phyloP scores from a whole-genome alignment of 2,888 invertebrate genomes.

The Caenorhabditis panamensis region DNA sequence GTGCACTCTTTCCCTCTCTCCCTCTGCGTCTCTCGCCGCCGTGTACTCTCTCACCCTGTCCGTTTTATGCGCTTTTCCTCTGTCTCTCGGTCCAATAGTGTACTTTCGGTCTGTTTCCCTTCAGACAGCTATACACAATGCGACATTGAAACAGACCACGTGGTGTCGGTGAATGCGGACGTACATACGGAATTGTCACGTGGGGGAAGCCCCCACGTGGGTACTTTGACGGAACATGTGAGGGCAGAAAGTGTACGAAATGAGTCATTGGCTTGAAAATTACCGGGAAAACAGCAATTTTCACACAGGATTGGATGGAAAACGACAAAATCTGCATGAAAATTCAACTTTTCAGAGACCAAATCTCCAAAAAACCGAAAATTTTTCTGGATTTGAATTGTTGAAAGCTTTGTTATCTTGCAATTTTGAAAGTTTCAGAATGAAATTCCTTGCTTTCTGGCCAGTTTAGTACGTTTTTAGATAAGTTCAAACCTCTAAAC shows the following conservation, averaged over 20 bases:
- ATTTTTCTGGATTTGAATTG: too few species aligned
- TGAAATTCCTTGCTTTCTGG: too few species aligned
- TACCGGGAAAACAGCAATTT: conserved; percentile 18
- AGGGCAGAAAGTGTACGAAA: conserved; percentile 14
- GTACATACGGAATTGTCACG: not conserved
- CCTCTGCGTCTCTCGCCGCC: conserved; percentile 21
- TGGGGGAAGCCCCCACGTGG: too few species aligned
- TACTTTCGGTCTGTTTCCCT: too few species aligned
- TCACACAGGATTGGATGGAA: too few species aligned
- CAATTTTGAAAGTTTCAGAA: too few species aligned
- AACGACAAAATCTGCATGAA: too few species aligned
- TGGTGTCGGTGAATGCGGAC: conserved; percentile 22
- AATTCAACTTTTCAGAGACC: too few species aligned
- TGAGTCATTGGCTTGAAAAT: not conserved
- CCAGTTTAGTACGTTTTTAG: too few species aligned
- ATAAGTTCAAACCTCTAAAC: too few species aligned
- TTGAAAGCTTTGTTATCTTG: too few species aligned
- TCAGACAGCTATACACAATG: conserved; percentile 5
- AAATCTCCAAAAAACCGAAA: too few species aligned
- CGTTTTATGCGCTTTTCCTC: conserved; percentile 24
- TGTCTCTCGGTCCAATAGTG: conserved; percentile 1
- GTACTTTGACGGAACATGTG: conserved; percentile 23
- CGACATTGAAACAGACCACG: conserved; percentile 25
- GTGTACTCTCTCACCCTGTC: conserved; percentile 17
- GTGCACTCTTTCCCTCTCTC: conserved; percentile 29